Base-by-base conservation (phyloP, 2,888 invertebrate species). In the Mantis religiosa region DNA sequence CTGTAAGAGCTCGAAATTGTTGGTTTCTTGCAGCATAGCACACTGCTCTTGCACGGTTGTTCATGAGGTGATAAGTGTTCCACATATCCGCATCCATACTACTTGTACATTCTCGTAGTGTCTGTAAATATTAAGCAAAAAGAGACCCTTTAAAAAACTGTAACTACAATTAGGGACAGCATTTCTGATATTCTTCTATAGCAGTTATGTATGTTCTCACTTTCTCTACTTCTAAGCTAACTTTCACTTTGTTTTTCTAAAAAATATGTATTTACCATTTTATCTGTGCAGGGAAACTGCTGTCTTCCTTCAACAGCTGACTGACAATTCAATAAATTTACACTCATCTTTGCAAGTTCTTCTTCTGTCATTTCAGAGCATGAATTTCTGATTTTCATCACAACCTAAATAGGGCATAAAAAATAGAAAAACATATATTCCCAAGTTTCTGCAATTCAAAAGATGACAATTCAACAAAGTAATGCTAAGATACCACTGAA, bases 31-130 rank as follows among this genome's bases (percentile, higher is more conserved):
- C 93, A 27, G 95, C 93, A 91, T 96, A 95, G 91, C 96, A 96
- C 89, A 96, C 95, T n/a, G 96, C 95, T 90, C 95, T 93, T 0
- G 96, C 96, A 91, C 96, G 92, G 92, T 96, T 96, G 90, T 95
- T 95, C 93, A 96, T 95, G 87, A 96, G 93, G 92, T 96, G 95
- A 91, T 96, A 96, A n/a, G 95, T 94, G 91, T 96, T 96, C 96
- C 96, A 96, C 85, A 95, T 95, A 91, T 95, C 95, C 4, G 95
- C 92, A 92, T 96, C 95, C 96, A 96, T 96, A 82, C 93, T 92
- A 30, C 92, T 93, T 3, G 96, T 96, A 92, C 96, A 96, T 90
- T 95, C 95, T 91, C 94, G 94, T 88, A 96, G 93, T 82, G 93
- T 92, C 95, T 95, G 91, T 71, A 92, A 92, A 90, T 20, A 71